Percentiles rank a stretch among this genome's conserved stretches.
phyloP scores from a whole-genome alignment of 2,888 invertebrate species.

The Protophormia terraenovae region DNA sequence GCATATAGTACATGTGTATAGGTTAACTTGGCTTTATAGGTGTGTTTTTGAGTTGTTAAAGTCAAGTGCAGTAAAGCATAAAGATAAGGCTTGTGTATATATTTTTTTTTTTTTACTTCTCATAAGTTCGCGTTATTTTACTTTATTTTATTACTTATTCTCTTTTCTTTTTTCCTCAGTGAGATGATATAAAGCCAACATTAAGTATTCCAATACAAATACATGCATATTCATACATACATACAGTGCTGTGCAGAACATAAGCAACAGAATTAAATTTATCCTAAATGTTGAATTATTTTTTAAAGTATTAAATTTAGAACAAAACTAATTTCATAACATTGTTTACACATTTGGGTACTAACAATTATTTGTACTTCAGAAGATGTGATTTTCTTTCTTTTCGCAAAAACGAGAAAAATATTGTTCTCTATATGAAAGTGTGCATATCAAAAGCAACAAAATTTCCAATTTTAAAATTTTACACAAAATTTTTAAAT shows the following conservation, averaged over 20 bases:
- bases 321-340: too few relatives aligned
- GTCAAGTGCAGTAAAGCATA: constrained; percentile 54
- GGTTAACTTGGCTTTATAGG: neutral
- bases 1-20: neutral
- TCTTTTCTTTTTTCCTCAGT: neutral
- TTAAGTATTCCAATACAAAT: neutral
- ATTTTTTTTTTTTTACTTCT: neutral
- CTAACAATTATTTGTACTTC: too few relatives aligned
- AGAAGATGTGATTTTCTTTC: too few relatives aligned
- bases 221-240: neutral
- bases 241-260: neutral
- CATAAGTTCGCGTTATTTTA: neutral
- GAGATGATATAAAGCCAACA: neutral
- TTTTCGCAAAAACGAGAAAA: too few relatives aligned
- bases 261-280: too few relatives aligned
- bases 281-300: too few relatives aligned
- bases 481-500: too few relatives aligned
- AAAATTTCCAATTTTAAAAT: too few relatives aligned
- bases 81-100: constrained; percentile 39
- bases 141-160: neutral
- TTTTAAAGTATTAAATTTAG: too few relatives aligned
- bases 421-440: too few relatives aligned
- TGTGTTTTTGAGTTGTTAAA: constrained; percentile 27
- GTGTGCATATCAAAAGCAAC: too few relatives aligned
- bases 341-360: too few relatives aligned